Evolutionary conservation across 64 coral and sea anemone species (phyloP), one percentile per base, ranked within the genome.

Genomic region (Astreopora myriophthalma): DNA sequence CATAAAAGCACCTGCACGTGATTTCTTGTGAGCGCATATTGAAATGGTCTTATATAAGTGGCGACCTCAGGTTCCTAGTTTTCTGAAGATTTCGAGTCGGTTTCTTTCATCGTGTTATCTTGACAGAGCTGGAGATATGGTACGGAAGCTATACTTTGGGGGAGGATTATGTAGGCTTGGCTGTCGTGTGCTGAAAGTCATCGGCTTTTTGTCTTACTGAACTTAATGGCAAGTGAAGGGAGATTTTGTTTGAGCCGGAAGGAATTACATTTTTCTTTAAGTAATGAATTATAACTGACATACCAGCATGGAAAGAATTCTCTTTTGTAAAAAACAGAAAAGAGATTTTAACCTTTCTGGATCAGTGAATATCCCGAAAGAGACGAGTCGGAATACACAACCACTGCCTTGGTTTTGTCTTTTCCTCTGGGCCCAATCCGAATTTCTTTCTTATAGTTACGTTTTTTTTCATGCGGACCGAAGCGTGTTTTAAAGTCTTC

Each of bases 191-290:
- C 52, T 37, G 14, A 62, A 8, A 34, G 22, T 26, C 20, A 82
- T 64, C 57, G 52, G 31, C n/a, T 31, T 60, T 82, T 82, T 82
- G 79, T 82, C 24, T 37, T 17, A 38, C 5, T 82, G 64, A 82
- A 64, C 30, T 55, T n/a, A 24, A 64, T n/a, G 9, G 55, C 2
- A 82, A 82, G 79, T 55, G 64, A 37, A 17, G 79, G 19, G 2
- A 37, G 57, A 82, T 82, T 82, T 38, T 63, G 55, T 82, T 82
- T 82, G 57, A 58, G 49, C 31, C 28, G 52, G 30, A 49, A 82
- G 33, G 70, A 73, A 73, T 73, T 73, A 37, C 32, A 20, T 22
- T 71, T 71, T 25, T 27, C 16, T 31, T 13, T 71, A 71, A 34
- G 14, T 34, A 82, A 63, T 19, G 33, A 82, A 31, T 34, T 37